phyloP scores from a whole-genome alignment of 1,140 invertebrate genomes.

The Drosophila fuyamai region DNA sequence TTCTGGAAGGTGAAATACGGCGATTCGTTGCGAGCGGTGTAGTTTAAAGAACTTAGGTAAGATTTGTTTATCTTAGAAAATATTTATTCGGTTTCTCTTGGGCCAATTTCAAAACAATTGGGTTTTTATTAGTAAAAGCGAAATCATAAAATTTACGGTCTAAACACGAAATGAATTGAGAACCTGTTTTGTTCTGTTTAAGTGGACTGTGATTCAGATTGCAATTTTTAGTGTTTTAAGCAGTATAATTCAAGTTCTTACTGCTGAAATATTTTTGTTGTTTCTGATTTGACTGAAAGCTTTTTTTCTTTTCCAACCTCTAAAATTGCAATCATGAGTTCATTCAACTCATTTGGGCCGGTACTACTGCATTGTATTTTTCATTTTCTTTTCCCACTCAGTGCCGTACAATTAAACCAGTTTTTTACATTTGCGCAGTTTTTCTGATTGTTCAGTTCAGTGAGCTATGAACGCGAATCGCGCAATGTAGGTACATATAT shows the following conservation, averaged over 20 bases:
- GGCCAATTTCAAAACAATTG: slow-evolving; percentile 14
- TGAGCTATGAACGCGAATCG: slow-evolving; percentile 45
- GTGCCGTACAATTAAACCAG: slow-evolving; percentile 39
- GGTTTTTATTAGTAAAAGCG: slow-evolving; percentile 31
- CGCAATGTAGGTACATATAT: neutral
- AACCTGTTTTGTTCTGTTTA: slow-evolving; percentile 16
- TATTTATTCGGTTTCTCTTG: slow-evolving; percentile 1
- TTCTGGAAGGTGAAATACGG: slow-evolving; percentile 2
- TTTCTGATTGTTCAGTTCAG: slow-evolving; percentile 13
- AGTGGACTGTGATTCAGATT: slow-evolving; percentile 14
- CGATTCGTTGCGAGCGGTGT: neutral
- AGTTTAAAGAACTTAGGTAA: slow-evolving; percentile 6
- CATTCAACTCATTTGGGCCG: slow-evolving; percentile 26
- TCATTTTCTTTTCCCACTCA: slow-evolving; percentile 22
- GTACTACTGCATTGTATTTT: slow-evolving; percentile 26
- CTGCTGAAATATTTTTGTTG: neutral
- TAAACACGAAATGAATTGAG: slow-evolving; percentile 26
- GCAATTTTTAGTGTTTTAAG: slow-evolving; percentile 8
- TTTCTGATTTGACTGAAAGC: neutral
- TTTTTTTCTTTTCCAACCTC: neutral
- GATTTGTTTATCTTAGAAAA: neutral
- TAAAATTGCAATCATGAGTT: slow-evolving; percentile 29
- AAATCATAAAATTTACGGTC: slow-evolving; percentile 25
- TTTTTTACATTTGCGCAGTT: slow-evolving; percentile 41
- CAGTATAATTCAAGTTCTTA: slow-evolving; percentile 1